Base-by-base conservation (phyloP, 2,888 invertebrate genomes). In the Lepas anatifera region DNA sequence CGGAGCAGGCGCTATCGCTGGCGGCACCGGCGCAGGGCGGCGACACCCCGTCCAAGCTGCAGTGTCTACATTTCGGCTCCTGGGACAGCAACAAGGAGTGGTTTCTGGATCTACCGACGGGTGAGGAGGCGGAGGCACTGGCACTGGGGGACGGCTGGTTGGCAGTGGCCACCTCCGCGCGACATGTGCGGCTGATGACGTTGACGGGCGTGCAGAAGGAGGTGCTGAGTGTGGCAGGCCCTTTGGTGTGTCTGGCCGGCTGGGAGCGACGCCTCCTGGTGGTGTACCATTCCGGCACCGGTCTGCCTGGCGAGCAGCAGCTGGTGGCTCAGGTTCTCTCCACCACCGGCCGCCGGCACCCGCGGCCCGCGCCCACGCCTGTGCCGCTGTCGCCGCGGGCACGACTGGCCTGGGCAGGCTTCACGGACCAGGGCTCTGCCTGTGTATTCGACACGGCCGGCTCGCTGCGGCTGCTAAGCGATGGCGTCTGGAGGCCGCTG, bases 131-230 rank as follows among this genome's bases (percentile, higher is more conserved):
- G 0, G 78, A 87, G 67, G 88, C 88, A 46, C 79, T 87, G 69
- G 81, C 84, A 0, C 85, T 89, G 69, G 88, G 87, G 7, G 82
- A 82, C 25, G 87, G 84, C n/a, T 84, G 94, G 76, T 85, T 95
- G 39, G 95, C 90, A 1, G 86, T 87, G 70, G 90, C 88, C 2
- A 94, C 94, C 0, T 85, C 84, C 75, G 84, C 84, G 70, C 83
- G 92, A 32, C 85, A 88, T 74, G 80, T 98, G 68, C 82, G 96
- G n/a, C 80, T 97, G 7, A 95, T 89, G 80, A 89, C 90, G 8
- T 83, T 90, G 18, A 87, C 89, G 80, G 98, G 98, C 66, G 87
- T 91, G 0, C 97, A 98, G 81, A 85, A 88, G 76, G 89, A 90
- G 76, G 80, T 89, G 13, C 80, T 92, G 69, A 84, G 86, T 1